A percentile compares a stretch with the other conserved stretches of the same genome.
These are phyloP conservation scores for Deroplatys truncata DNA, from an alignment of 2,888 invertebrate genomes.

Conservation along the genomic window DNA sequence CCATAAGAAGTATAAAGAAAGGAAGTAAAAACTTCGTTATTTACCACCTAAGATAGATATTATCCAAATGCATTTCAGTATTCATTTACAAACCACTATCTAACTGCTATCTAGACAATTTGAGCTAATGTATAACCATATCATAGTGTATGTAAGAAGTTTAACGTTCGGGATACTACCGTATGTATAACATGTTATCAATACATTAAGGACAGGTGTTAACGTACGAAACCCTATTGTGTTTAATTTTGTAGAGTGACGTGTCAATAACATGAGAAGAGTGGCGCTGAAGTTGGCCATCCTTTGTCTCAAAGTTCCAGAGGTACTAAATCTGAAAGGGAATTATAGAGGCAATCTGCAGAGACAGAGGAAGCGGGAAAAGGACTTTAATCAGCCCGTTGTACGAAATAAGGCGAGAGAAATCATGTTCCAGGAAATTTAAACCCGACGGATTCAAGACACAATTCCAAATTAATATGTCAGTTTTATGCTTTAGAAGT, in stretches of 20 bases:
- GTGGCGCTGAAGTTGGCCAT: neutral
- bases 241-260: neutral
- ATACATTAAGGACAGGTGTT: too few relatives aligned
- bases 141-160: too few relatives aligned
- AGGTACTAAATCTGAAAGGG: neutral
- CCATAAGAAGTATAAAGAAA: too few relatives aligned
- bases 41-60: too few relatives aligned
- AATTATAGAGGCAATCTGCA: neutral
- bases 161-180: too few relatives aligned
- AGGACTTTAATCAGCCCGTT: neutral
- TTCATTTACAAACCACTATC: too few relatives aligned
- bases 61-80: too few relatives aligned
- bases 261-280: neutral
- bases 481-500: neutral
- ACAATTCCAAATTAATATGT: neutral
- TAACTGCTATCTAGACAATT: too few relatives aligned
- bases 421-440: neutral
- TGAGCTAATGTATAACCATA: too few relatives aligned
- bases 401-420: neutral
- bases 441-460: neutral
- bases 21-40: too few relatives aligned
- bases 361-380: neutral
- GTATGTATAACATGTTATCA: too few relatives aligned
- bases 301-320: neutral
- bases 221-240: too few relatives aligned